Base-by-base conservation (phyloP, 2,113 vertebrate genomes). In the Mirounga angustirostris region DNA sequence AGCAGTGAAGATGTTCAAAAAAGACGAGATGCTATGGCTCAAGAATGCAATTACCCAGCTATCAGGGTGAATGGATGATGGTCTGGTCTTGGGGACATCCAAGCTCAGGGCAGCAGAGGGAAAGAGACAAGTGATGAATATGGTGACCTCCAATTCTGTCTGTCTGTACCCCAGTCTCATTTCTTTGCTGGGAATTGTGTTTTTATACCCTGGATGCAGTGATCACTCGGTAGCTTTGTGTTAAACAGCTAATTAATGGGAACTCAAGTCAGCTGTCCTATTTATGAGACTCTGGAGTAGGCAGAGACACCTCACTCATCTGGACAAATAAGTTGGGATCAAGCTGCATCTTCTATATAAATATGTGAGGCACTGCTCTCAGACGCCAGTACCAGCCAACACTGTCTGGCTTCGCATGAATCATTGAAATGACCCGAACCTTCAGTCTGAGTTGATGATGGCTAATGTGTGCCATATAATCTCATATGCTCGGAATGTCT, bases 191-290 rank as follows among this genome's bases (percentile, higher is more conserved):
- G 96, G 84, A 91, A 93, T 98, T 98, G 98, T 97, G 96, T 98
- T 98, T 98, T 43, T 96, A 69, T 82, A 86, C 0, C 0, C 76
- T 28, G 79, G 95, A 91, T 96, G 63, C 3, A 0, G 83, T 65
- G 96, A 98, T 98, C 59, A 65, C 96, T 98, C 89, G 69, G 4
- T 98, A 95, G 90, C 97, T 98, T 97, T 97, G 93, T 96, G 94
- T 97, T 99, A 98, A 98, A 91, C 92, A 96, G 90, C 98, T 98
- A 99, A 99, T 98, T 98, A 98, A 98, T 97, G 96, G 98, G 86
- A 97, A 97, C 80, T 98, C 91, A 92, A 56, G 69, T 97, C 97
- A 95, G 98, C 89, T 98, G 96, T 98, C 98, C 95, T 97, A 83
- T 97, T 98, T 97, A 94, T 95, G 95, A 96, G 95, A 79, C 92